A percentile compares a stretch with the other conserved stretches of the same genome.
Conservation (phyloP, 1,140 invertebrate species). For the Adoxophyes honmai region DNA sequence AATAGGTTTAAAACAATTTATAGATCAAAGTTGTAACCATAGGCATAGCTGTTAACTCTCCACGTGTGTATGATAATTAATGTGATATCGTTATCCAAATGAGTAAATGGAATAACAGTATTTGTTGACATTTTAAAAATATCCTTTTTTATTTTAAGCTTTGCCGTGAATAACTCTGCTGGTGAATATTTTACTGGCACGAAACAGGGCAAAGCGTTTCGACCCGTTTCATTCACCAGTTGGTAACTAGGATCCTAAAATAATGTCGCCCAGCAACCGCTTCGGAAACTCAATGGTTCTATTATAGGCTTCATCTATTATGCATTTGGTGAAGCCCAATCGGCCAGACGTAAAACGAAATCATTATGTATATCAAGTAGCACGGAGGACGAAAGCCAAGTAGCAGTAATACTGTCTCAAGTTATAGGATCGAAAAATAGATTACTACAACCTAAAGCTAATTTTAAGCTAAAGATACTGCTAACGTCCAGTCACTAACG, state of each 20-base stretch:
- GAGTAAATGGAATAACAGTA: slow-evolving; percentile 21
- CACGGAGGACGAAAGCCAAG: slow-evolving; percentile 29
- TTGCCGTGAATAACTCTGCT: slow-evolving; percentile 24
- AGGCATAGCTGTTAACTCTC: not conserved
- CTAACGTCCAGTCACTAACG: too few species aligned
- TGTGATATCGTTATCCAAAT: not conserved
- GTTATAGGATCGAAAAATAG: too few species aligned
- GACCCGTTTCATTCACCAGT: slow-evolving; percentile 23
- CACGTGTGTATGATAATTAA: slow-evolving; percentile 1
- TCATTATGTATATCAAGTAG: slow-evolving; percentile 53
- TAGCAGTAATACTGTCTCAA: not conserved
- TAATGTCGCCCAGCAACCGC: slow-evolving; percentile 51
- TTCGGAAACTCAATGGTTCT: slow-evolving; percentile 49
- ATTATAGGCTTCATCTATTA: slow-evolving; percentile 65
- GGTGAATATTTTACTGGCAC: slow-evolving; percentile 29
- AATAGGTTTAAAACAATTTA: slow-evolving; percentile 23
- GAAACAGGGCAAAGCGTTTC: slow-evolving; percentile 10
- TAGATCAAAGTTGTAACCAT: slow-evolving; percentile 8
- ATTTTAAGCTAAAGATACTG: too few species aligned
- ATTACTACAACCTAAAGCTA: too few species aligned
- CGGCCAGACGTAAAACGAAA: slow-evolving; percentile 52
- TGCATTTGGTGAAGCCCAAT: slow-evolving; percentile 57
- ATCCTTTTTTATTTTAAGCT: slow-evolving; percentile 5
- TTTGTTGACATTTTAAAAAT: slow-evolving; percentile 15
- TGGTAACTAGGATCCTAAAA: slow-evolving; percentile 36